Evolutionary conservation across 2,888 invertebrate genomes (phyloP).

Genomic region (Ennomos fuscantarius): DNA sequence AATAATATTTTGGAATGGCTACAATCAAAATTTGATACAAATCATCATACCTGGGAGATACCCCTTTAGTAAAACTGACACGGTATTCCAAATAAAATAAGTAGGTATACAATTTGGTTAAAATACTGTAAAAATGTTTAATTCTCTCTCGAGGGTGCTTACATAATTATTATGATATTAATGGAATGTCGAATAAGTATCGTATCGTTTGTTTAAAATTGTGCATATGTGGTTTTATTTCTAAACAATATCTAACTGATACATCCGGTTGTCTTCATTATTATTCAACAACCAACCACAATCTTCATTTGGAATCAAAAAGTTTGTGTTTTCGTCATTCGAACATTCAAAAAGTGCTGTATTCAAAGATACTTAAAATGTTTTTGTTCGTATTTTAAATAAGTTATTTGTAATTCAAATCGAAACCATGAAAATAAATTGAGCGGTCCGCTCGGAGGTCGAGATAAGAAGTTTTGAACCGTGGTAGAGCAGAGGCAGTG

Average conservation of each 20-base stretch:
- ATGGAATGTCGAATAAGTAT: too few species aligned
- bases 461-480: conserved; percentile 54
- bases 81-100: too few species aligned
- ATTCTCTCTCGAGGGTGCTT: too few species aligned
- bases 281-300: conserved; percentile 13
- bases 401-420: conserved; percentile 24
- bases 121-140: too few species aligned
- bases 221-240: conserved; percentile 3
- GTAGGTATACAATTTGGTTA: too few species aligned
- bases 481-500: conserved; percentile 39
- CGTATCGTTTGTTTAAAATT: not conserved
- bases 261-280: conserved; percentile 26
- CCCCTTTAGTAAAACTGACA: too few species aligned
- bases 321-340: conserved; percentile 1
- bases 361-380: not conserved
- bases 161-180: too few species aligned
- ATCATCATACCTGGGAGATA: too few species aligned
- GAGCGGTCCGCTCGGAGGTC: conserved; percentile 31
- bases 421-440: conserved; percentile 39
- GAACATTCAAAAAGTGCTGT: conserved; percentile 12
- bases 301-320: conserved; percentile 15
- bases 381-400: conserved; percentile 2
- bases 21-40: too few species aligned
- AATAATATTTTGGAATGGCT: too few species aligned
- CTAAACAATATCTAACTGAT: conserved; percentile 8